Conservation (phyloP, 2,888 invertebrate genomes). For the Rhingia rostrata region DNA sequence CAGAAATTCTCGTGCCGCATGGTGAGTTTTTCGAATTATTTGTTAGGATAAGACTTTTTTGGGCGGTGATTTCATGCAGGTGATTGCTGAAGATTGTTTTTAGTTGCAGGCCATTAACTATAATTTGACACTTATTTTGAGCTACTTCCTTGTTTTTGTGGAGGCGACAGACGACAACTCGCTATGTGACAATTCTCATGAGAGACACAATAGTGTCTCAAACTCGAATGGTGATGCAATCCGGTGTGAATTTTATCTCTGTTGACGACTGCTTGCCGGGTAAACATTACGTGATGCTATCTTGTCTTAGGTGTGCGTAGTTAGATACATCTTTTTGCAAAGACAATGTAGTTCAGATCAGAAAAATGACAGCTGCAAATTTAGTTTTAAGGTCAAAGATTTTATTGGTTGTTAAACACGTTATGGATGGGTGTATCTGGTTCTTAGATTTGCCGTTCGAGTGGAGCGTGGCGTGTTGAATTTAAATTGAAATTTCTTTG, state of each 20-base stretch:
- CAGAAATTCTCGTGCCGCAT: neutral
- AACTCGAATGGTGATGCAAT: constrained; percentile 58
- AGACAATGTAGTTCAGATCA: constrained; percentile 8
- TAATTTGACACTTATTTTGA: constrained; percentile 33
- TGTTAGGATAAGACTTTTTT: constrained; percentile 18
- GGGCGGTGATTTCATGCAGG: constrained; percentile 60
- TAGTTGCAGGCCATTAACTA: constrained; percentile 5
- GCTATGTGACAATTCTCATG: neutral
- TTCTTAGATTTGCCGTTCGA: constrained; percentile 8
- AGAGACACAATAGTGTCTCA: constrained; percentile 9
- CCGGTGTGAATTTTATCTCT: constrained; percentile 45
- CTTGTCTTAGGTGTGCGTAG: constrained; percentile 1
- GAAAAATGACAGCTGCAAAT: constrained; percentile 5
- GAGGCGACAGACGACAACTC: neutral
- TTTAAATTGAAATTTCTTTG: no score
- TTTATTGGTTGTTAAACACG: constrained; percentile 39
- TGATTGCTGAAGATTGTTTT: constrained; percentile 24
- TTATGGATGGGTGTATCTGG: neutral
- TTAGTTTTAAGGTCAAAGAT: neutral
- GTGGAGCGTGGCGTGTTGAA: constrained; percentile 15
- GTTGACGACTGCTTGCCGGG: constrained; percentile 28
- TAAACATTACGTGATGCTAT: constrained; percentile 49
- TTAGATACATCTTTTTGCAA: neutral
- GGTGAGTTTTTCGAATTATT: constrained; percentile 19
- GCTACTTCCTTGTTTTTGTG: constrained; percentile 40